phyloP scores from a whole-genome alignment of 2,113 vertebrate genomes.

The Zootoca vivipara region DNA sequence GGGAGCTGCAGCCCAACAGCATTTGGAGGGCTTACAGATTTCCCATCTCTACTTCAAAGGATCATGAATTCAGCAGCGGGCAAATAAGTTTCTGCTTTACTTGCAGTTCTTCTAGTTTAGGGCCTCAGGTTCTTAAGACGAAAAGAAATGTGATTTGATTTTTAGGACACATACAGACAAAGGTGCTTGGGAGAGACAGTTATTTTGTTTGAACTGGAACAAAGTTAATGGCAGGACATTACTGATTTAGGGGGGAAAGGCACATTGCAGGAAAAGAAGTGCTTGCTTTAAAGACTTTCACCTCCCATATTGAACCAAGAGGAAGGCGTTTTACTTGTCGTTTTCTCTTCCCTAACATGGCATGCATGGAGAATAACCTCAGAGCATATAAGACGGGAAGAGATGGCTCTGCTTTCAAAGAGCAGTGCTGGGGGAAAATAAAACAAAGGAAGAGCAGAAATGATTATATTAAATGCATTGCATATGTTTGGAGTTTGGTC shows the following conservation, averaged over 20 bases:
- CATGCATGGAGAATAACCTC: conserved; percentile 72
- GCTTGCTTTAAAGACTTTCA: conserved; percentile 20
- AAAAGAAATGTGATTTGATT: background rate
- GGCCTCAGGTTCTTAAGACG: background rate
- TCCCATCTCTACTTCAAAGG: background rate
- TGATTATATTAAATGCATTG: conserved; percentile 10
- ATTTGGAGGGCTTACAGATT: background rate
- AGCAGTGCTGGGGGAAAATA: conserved; percentile 41
- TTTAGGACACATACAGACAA: background rate
- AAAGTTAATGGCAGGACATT: conserved; percentile 48
- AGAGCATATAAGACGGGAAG: conserved; percentile 58
- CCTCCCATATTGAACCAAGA: conserved; percentile 53
- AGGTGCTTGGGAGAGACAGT: background rate
- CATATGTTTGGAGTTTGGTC: conserved; percentile 45
- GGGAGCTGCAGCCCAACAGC: background rate
- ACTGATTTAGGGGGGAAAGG: conserved; percentile 46
- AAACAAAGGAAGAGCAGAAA: conserved; percentile 52
- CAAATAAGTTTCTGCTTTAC: background rate
- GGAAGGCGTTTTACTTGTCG: conserved; percentile 23
- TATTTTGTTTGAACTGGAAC: background rate
- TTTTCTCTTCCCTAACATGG: conserved; percentile 52
- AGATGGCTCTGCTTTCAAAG: conserved; percentile 52
- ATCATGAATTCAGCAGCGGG: background rate
- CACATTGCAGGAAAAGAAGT: conserved; percentile 41
- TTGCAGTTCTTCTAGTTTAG: background rate